Percentiles rank a stretch among this genome's conserved stretches.
Evolutionary conservation across 2,797 vertebrate species (phyloP).

Genomic region (Perodicticus potto): DNA sequence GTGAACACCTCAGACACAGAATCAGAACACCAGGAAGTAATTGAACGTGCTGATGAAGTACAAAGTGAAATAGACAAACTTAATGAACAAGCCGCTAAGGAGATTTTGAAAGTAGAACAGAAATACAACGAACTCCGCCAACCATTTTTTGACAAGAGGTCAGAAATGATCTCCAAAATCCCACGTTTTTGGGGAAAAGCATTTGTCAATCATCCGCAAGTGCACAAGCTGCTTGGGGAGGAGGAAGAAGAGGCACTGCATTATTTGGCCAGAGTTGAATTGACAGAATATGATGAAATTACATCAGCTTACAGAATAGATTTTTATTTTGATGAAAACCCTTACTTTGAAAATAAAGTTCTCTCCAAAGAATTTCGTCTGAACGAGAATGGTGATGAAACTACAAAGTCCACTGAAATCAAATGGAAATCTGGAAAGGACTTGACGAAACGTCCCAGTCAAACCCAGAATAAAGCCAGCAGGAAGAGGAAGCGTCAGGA

Average conservation of each 20-base stretch:
- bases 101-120: constrained; percentile 99
- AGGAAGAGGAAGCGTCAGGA: no score
- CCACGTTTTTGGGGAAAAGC: constrained; percentile 99
- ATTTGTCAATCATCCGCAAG: constrained; percentile 99
- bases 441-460: no score
- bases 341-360: constrained; percentile 92
- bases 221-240: constrained; percentile 98
- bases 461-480: no score
- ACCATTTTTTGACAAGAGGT: constrained; percentile 99
- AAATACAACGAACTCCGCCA: constrained; percentile 99
- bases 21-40: constrained; percentile 99
- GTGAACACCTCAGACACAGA: constrained; percentile 99
- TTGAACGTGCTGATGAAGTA: constrained; percentile 99
- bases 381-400: constrained; percentile 98
- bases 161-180: constrained; percentile 99
- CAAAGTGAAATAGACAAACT: constrained; percentile 99
- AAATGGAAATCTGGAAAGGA: constrained; percentile 99
- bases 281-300: no score
- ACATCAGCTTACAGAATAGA: constrained; percentile 99
- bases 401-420: constrained; percentile 99
- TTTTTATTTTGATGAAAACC: constrained; percentile 99
- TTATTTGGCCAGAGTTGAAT: no score
- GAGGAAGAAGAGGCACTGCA: constrained; percentile 94
- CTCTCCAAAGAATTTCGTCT: constrained; percentile 98
- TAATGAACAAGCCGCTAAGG: constrained; percentile 99